A percentile compares a stretch with the other conserved stretches of the same genome.
Evolutionary conservation across 2,888 invertebrate genomes (phyloP).

Genomic region (Argyra leucocephala): DNA sequence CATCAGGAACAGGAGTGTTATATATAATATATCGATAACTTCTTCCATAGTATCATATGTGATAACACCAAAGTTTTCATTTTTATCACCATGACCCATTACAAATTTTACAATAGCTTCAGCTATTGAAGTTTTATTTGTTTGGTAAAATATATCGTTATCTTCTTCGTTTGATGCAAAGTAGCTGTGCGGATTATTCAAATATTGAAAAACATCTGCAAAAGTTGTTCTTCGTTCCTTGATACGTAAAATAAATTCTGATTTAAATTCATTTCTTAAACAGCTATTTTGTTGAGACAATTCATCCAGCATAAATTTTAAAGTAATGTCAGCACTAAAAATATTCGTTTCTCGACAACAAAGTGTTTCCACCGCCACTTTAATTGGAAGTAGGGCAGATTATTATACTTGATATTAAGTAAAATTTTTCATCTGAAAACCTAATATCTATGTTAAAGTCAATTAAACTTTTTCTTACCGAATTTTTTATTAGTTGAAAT

Average conservation of each 20-base stretch:
- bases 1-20: too few species aligned
- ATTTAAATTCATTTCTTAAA: not conserved
- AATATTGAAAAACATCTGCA: slow-evolving; percentile 8
- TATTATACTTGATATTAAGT: not conserved
- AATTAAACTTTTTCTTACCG: slow-evolving; percentile 24
- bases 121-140: too few species aligned
- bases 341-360: slow-evolving; percentile 8
- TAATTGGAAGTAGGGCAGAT: not conserved
- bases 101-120: too few species aligned
- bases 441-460: slow-evolving; percentile 21
- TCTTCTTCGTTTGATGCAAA: too few species aligned
- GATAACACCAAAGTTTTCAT: too few species aligned
- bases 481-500: slow-evolving; percentile 23
- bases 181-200: not conserved
- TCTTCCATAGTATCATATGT: too few species aligned
- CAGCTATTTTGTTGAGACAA: not conserved
- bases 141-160: too few species aligned
- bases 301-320: slow-evolving; percentile 10
- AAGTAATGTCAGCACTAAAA: not conserved
- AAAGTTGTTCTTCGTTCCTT: not conserved
- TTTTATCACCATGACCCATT: too few species aligned
- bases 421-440: slow-evolving; percentile 10
- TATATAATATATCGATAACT: too few species aligned
- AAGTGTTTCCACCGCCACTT: slow-evolving; percentile 2
- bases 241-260: not conserved